Evolutionary conservation across 2,797 vertebrate species (phyloP).

Genomic region (Spatula versicolor): DNA sequence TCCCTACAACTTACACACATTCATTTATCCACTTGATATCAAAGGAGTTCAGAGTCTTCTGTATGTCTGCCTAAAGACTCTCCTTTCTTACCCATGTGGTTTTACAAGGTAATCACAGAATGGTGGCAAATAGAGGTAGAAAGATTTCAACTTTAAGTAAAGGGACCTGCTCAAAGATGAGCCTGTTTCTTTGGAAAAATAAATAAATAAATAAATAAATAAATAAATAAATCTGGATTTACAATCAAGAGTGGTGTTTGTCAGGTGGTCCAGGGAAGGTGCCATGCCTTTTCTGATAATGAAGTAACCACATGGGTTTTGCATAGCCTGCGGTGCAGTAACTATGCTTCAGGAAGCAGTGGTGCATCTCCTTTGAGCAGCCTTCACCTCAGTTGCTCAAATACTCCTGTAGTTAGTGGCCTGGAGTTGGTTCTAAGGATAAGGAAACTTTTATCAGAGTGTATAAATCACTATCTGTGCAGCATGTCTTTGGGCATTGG

Average conservation of each 20-base stretch:
- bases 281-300: rapidly evolving
- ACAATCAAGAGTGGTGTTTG: neutral
- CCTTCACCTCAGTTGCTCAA: neutral
- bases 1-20: neutral
- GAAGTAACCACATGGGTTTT: rapidly evolving
- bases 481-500: neutral
- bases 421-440: neutral
- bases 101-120: rapidly evolving
- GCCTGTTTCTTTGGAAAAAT: neutral
- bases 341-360: too few relatives aligned
- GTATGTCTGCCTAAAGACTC: neutral
- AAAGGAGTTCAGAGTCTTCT: neutral
- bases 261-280: neutral
- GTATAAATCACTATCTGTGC: neutral
- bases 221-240: neutral
- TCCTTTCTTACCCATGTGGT: rapidly evolving
- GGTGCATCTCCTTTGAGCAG: too few relatives aligned
- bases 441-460: neutral
- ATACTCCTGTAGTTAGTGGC: neutral
- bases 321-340: neutral
- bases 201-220: neutral
- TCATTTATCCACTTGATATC: neutral
- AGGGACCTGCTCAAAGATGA: neutral
- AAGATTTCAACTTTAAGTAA: neutral
- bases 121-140: neutral